Evolutionary conservation across 92 coral and sea anemone genomes (phyloP), one percentile per base, ranked within the genome.

Genomic region (Palythoa grandis): DNA sequence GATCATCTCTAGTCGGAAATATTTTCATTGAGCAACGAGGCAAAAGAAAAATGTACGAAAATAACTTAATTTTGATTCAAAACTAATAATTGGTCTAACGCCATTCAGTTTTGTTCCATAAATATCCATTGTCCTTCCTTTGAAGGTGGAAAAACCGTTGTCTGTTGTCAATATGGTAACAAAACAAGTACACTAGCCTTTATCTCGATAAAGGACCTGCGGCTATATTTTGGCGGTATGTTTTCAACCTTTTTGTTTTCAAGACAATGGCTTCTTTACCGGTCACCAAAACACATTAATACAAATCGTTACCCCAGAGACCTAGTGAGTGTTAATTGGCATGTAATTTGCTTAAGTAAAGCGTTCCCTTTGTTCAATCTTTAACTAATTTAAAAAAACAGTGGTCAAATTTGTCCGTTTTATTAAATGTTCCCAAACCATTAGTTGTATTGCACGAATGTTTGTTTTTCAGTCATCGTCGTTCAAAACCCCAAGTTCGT

Each of bases 281-380:
- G 73, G 85, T 80, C 63, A 80, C 70, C 39, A 24, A 40, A 17
- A 40, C 61, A 66, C 74, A 65, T 63, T 80, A 66, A 80, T 12
- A 24, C 61, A 12, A 48, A 52, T 67, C 22, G 74, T 65, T 40
- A 84, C 88, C 84, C 22, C 2, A 86, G 85, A 78, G 83, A 91
- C 98, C 98, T 86, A 95, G 94, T 87, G 98, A 52, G 95, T 86
- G 73, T 87, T 94, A 92, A 94, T 94, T 91, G 98, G 78, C 85
- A 93, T 90, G 92, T 94, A 94, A 94, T 94, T 94, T 94, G 95
- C 77, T 83, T 76, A 73, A 66, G 97, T 85, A 90, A 88, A 94
- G 83, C 89, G 83, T 89, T 39, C 35, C 74, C 86, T 84, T 84
- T 88, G 73, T 77, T 84, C 52, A 69, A 69, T 80, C 66, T 69